phyloP scores from a whole-genome alignment of 2,113 vertebrate species.

The Felis chaus region DNA sequence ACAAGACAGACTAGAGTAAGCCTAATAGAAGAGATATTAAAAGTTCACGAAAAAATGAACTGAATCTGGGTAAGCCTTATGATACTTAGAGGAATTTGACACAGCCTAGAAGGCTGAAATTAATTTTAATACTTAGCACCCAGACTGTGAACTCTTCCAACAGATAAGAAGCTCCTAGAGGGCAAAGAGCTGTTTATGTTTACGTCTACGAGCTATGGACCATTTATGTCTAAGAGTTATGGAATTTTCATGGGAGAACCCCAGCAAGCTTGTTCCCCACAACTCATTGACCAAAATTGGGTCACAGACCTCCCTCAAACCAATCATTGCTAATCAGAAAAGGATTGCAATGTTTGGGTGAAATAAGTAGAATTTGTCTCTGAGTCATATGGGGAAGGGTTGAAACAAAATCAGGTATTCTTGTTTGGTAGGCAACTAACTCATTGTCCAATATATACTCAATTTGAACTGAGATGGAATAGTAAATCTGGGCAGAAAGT shows the following conservation, averaged over 20 bases:
- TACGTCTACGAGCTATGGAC: not conserved
- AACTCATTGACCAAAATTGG: not conserved
- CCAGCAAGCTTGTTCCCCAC: not conserved
- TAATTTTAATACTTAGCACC: not conserved
- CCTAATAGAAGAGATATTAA: not conserved
- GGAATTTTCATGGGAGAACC: not conserved
- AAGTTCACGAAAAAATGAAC: not conserved
- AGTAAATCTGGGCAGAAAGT: not conserved
- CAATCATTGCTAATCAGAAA: not conserved
- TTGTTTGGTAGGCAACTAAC: not conserved
- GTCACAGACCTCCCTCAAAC: not conserved
- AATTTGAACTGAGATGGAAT: not conserved
- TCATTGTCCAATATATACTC: not conserved
- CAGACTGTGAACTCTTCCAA: not conserved
- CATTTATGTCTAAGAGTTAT: not conserved
- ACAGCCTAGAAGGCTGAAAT: not conserved
- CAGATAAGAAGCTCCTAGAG: not conserved
- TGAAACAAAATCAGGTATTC: not conserved
- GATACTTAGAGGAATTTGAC: not conserved
- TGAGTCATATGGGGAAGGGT: not conserved
- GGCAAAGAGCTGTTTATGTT: no score
- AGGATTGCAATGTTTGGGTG: not conserved
- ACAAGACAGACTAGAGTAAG: not conserved
- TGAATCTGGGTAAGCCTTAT: not conserved
- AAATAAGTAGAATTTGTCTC: not conserved